Conservation (phyloP, 2,113 vertebrate species). For the Plestiodon gilberti region DNA sequence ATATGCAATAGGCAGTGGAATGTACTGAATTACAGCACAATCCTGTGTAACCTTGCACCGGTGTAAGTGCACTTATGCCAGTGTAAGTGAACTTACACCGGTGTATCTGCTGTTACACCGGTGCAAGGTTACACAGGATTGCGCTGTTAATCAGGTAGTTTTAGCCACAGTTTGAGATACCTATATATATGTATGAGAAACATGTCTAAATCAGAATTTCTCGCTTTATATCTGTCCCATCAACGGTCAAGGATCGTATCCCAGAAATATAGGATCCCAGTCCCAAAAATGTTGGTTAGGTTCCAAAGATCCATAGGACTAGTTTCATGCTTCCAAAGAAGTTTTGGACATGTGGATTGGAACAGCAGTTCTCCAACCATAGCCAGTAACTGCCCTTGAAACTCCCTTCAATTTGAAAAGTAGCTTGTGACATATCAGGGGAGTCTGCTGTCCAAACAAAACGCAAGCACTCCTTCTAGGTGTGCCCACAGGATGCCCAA, state of each 20-base stretch:
- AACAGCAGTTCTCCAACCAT: background rate
- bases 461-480: background rate
- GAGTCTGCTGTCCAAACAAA: background rate
- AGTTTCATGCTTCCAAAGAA: background rate
- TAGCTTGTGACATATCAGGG: background rate
- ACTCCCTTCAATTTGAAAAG: background rate
- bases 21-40: too few relatives aligned
- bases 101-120: too few relatives aligned
- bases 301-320: too few relatives aligned
- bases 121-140: too few relatives aligned
- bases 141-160: background rate
- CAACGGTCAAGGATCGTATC: too few relatives aligned
- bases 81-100: too few relatives aligned
- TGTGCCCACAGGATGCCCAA: background rate
- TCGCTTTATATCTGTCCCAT: background rate
- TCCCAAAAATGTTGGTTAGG: too few relatives aligned
- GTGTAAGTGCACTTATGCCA: too few relatives aligned
- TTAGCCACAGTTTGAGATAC: background rate
- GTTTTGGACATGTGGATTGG: background rate
- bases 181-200: background rate
- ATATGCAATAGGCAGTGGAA: background rate
- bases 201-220: background rate
- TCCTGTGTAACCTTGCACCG: too few relatives aligned
- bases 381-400: background rate
- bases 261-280: background rate